phyloP scores from a whole-genome alignment of 1,140 invertebrate species.

The Trichomalopsis sarcophagae region DNA sequence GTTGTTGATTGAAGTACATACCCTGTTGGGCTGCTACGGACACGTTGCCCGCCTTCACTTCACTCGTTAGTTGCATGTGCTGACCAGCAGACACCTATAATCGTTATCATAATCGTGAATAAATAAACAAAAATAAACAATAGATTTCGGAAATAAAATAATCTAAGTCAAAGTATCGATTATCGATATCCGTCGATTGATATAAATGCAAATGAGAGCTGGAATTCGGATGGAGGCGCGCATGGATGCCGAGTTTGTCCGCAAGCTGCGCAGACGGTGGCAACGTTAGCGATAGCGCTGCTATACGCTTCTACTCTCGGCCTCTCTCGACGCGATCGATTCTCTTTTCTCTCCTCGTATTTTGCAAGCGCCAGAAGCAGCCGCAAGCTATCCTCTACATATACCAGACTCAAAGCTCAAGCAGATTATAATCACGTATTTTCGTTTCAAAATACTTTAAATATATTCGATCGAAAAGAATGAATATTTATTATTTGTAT shows the following conservation, averaged over 20 bases:
- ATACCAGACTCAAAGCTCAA: not conserved
- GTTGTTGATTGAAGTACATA: constrained; percentile 84
- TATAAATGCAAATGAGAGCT: not conserved
- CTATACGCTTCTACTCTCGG: constrained; percentile 5
- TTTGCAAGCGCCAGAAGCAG: constrained; percentile 4
- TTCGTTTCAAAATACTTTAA: not conserved
- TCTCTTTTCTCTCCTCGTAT: constrained; percentile 16
- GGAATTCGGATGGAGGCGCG: not conserved
- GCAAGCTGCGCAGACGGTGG: not conserved
- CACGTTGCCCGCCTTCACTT: constrained; percentile 79
- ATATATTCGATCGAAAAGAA: too few relatives aligned
- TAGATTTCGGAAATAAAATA: not conserved
- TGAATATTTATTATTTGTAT: too few relatives aligned
- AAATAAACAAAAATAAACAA: not conserved
- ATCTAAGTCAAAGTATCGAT: not conserved
- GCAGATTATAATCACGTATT: not conserved
- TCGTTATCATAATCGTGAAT: not conserved
- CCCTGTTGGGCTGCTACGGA: constrained; percentile 86
- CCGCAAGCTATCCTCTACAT: not conserved
- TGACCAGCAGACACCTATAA: constrained; percentile 86
- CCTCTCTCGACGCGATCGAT: constrained; percentile 18
- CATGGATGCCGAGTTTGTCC: not conserved
- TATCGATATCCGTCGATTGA: not conserved
- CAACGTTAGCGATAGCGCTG: not conserved
- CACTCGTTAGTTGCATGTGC: constrained; percentile 84